Evolutionary conservation across 2,888 invertebrate species (phyloP), one percentile per base, ranked within the genome.

Genomic region (Pseudoips prasinana): DNA sequence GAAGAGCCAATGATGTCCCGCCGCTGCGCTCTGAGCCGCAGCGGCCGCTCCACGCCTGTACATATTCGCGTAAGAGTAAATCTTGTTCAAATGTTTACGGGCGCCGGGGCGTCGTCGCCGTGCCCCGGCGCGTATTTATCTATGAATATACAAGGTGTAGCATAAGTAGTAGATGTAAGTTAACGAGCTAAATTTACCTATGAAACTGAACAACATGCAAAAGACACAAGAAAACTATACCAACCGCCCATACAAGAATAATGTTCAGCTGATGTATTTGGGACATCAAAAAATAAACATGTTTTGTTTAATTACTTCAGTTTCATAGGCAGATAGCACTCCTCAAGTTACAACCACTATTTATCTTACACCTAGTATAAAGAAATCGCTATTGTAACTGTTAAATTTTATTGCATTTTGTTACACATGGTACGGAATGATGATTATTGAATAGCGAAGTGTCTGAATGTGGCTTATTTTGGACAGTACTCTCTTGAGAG

Each of bases 1-100:
- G 70, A 97, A 96, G 90, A 96, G 95, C 87, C 96, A 97, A 94
- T 95, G 94, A 94, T 92, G 90, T 88, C 85, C 80, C 72, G 86
- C 90, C 85, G 83, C 85, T 81, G 87, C 86, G 84, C 85, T 80
- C 67, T 80, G 79, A 82, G 83, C 85, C 77, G 85, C 85, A 82
- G 85, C 86, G 80, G 79, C 73, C 68, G 83, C 83, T 78, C 82
- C 77, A 73, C 62, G 81, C 82, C 86, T 86, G 86, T 86, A 86
- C 83, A 86, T 86, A 87, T 76, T 81, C 76, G 73, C 79, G 69
- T 86, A 82, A 85, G 83, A 85, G 75, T 79, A 82, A 86, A 84
- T 84, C 81, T 84, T 85, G 87, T 87, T 87, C 84, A 85, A 85
- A 88, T 85, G 78, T 85, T 85, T 82, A 83, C 81, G 73, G 75